phyloP scores from a whole-genome alignment of 2,113 vertebrate species.

The Cynopterus brachyotis region DNA sequence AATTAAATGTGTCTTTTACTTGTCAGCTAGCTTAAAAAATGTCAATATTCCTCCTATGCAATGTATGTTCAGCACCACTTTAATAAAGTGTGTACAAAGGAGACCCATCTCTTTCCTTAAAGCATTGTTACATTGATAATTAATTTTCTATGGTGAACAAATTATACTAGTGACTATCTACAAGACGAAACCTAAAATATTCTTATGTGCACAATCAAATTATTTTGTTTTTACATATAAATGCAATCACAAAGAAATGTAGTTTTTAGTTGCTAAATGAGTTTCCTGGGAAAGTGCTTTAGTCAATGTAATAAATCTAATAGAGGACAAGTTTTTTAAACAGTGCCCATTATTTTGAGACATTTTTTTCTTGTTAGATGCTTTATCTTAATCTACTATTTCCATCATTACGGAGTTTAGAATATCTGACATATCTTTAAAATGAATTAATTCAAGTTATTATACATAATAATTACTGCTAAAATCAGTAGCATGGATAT shows the following conservation, averaged over 20 bases:
- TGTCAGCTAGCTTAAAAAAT: not conserved
- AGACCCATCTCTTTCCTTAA: not conserved
- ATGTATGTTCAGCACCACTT: not conserved
- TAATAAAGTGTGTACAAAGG: not conserved
- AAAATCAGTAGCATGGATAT: not conserved
- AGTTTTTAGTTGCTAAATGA: conserved; percentile 49
- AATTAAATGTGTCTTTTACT: not conserved
- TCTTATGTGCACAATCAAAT: conserved; percentile 20
- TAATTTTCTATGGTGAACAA: conserved; percentile 28
- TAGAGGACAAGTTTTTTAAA: not conserved
- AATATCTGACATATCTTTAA: conserved; percentile 18
- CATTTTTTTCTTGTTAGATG: not conserved
- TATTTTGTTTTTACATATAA: conserved; percentile 44
- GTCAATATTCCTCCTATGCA: not conserved
- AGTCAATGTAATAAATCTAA: conserved; percentile 2
- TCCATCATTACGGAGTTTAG: not conserved
- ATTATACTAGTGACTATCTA: not conserved
- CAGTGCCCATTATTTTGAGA: conserved; percentile 36
- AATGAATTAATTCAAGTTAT: not conserved
- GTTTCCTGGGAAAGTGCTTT: conserved; percentile 37
- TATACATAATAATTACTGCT: not conserved
- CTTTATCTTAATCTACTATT: not conserved
- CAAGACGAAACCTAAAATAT: conserved; percentile 43
- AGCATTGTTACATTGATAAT: not conserved
- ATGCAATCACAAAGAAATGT: not conserved